These are phyloP conservation scores for Rutpela maculata DNA, from an alignment of 2,888 invertebrate species.

Conservation along the genomic window DNA sequence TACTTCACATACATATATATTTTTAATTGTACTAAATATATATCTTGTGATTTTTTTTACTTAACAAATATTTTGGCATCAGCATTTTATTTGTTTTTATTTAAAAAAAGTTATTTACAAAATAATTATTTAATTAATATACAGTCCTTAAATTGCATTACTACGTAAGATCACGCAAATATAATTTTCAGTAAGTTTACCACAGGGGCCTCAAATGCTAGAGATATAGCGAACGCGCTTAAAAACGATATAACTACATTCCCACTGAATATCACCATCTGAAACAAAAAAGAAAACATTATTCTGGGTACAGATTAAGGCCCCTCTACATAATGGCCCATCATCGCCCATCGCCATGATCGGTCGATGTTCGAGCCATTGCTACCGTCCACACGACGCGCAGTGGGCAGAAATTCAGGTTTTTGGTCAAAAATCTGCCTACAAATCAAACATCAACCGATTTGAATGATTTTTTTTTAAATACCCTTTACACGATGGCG, in stretches of 20 bases:
- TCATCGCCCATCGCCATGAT: too few relatives aligned
- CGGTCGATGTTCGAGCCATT: too few relatives aligned
- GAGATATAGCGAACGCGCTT: constrained; percentile 84
- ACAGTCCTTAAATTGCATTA: constrained; percentile 34
- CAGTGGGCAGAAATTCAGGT: too few relatives aligned
- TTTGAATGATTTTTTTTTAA: too few relatives aligned
- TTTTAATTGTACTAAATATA: constrained; percentile 1
- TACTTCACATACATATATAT: not conserved
- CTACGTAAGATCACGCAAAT: constrained; percentile 48
- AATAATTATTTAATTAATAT: constrained; percentile 34
- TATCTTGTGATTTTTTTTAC: not conserved
- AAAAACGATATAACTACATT: constrained; percentile 87
- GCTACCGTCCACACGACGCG: too few relatives aligned
- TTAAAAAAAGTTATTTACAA: constrained; percentile 33
- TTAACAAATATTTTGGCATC: constrained; percentile 13
- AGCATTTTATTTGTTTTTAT: constrained; percentile 12
- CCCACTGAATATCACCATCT: constrained; percentile 83
- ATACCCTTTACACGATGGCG: too few relatives aligned
- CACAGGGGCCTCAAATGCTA: constrained; percentile 88
- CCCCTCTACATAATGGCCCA: too few relatives aligned
- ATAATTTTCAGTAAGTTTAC: constrained; percentile 85
- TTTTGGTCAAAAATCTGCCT: too few relatives aligned
- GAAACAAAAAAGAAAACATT: constrained; percentile 64
- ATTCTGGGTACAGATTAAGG: not conserved
- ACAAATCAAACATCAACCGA: too few relatives aligned